Evolutionary conservation across 2,113 vertebrate species (phyloP), one percentile per base, ranked within the genome.

Genomic region (Myodes glareolus): DNA sequence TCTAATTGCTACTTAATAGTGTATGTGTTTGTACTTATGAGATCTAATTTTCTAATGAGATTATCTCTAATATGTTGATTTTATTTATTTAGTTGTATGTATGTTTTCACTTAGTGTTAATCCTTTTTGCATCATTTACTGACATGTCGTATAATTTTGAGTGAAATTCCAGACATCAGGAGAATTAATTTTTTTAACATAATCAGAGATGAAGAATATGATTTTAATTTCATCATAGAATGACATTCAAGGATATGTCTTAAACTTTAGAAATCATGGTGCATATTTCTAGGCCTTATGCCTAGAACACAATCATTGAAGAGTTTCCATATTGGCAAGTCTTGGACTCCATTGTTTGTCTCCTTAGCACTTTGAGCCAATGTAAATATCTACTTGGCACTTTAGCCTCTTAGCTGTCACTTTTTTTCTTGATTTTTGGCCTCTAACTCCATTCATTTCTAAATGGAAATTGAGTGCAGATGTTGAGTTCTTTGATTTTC

Each of bases 361-460:
- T 97, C 29, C 63, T 58, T 14, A 89, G 31, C n/a, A 55, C 25
- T 92, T 33, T 78, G 65, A 81, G 7, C 77, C 21, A 76, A 9
- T 33, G 4, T 50, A 95, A 63, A 42, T 94, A 90, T 36, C 21
- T 76, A 42, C 58, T 86, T 94, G n/a, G 50, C 45, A 89, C 63
- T 88, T 55, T n/a, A 72, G 8, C 21, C n/a, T 95, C 39, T 89
- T 91, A 91, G 14, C 39, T 73, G 29, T 50, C 91, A 29, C 27
- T 65, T 90, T 93, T 58, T 92, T 61, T 33, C n/a, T 73, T 87
- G 13, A 1, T 36, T 89, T 31, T 90, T 95, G 76, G 70, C 76
- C 36, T 87, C 29, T 81, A 16, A 47, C 55, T 77, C 27, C 31
- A 91, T 76, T 94, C 14, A 96, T 89, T 95, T 93, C 42, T 97